Evolutionary conservation across 1,140 invertebrate species (phyloP).

Genomic region (Drosophila pachea): DNA sequence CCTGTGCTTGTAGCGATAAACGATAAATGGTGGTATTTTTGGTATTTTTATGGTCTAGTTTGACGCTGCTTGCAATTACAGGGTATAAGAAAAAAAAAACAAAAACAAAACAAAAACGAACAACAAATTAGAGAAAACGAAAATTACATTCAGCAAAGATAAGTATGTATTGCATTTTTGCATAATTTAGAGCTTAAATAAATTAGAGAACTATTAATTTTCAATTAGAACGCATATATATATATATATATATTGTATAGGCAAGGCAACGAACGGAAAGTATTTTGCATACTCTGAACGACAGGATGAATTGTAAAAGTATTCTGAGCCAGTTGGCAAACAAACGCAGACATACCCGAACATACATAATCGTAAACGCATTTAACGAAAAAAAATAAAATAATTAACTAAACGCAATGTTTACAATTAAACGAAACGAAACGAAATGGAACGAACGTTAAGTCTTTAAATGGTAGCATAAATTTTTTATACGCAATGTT

Average conservation of each 20-base stretch:
- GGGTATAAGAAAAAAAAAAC: constrained; percentile 5
- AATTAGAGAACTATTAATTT: constrained; percentile 37
- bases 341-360: constrained; percentile 68
- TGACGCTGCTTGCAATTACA: constrained; percentile 1
- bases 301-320: constrained; percentile 27
- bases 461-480: constrained; percentile 68
- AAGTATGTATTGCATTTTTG: constrained; percentile 35
- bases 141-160: constrained; percentile 22
- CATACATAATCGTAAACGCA: constrained; percentile 71
- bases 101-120: too few species aligned
- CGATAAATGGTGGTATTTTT: not conserved
- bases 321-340: constrained; percentile 41
- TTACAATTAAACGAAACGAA: constrained; percentile 54
- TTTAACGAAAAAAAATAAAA: constrained; percentile 41
- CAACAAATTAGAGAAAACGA: not conserved
- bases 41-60: not conserved
- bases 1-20: constrained; percentile 5
- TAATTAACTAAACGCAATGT: constrained; percentile 36
- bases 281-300: constrained; percentile 18
- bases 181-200: constrained; percentile 64
- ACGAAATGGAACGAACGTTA: constrained; percentile 56
- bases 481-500: constrained; percentile 75
- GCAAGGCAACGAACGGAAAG: constrained; percentile 55
- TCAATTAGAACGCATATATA: constrained; percentile 50
- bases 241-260: constrained; percentile 23